phyloP scores from a whole-genome alignment of 2,888 invertebrate genomes.

The Azorinus chamasolen region DNA sequence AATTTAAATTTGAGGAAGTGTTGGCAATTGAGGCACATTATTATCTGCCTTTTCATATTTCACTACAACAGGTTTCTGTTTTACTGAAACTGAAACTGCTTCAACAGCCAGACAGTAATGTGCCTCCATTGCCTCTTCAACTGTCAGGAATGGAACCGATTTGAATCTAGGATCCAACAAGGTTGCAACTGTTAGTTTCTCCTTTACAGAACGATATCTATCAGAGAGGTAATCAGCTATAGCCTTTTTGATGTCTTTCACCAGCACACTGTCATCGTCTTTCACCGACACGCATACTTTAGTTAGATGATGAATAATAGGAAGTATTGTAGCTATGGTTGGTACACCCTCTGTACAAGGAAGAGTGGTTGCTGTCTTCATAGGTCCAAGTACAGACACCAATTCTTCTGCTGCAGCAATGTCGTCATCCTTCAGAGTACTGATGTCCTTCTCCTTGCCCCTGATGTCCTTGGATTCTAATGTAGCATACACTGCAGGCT shows the following conservation, averaged over 20 bases:
- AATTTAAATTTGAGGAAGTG: neutral
- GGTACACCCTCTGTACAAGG: constrained; percentile 42
- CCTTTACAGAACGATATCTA: constrained; percentile 13
- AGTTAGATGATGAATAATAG: constrained; percentile 21
- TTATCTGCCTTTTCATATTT: neutral
- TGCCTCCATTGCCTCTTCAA: constrained; percentile 29
- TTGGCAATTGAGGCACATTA: neutral
- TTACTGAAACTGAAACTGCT: constrained; percentile 11
- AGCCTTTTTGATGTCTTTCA: constrained; percentile 18
- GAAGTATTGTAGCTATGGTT: constrained; percentile 43
- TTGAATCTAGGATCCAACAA: constrained; percentile 41
- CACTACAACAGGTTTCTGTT: neutral
- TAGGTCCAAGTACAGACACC: constrained; percentile 28
- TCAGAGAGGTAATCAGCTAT: constrained; percentile 7
- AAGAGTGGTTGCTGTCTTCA: constrained; percentile 41
- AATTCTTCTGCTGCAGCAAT: constrained; percentile 42
- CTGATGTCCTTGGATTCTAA: constrained; percentile 25
- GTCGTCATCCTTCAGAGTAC: constrained; percentile 28
- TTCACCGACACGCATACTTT: neutral
- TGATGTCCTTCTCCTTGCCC: constrained; percentile 16
- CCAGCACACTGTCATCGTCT: constrained; percentile 6
- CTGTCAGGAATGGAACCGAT: constrained; percentile 19
- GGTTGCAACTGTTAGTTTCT: constrained; percentile 5
- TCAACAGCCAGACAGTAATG: constrained; percentile 24
- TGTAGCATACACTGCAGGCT: constrained; percentile 31